Evolutionary conservation across 37 sponge, comb jelly and placozoan species (phyloP).

Genomic region (Theonella swinhoei): DNA sequence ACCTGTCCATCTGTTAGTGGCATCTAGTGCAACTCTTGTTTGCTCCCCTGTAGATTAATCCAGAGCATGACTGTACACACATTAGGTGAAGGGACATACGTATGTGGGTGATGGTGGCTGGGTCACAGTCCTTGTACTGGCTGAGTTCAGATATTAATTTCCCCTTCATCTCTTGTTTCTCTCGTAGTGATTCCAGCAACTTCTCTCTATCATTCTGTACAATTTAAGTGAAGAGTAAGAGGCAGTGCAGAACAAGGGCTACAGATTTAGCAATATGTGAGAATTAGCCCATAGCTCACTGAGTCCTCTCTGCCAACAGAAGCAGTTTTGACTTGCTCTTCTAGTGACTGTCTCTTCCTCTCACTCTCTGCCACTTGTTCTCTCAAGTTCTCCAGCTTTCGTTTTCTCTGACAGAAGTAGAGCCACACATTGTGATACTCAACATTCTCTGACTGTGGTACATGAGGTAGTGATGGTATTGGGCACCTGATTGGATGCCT

Average conservation of each 20-base stretch:
- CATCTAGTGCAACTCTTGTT: constrained; percentile 64
- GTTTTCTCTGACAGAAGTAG: constrained; percentile 31
- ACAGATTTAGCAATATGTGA: background rate
- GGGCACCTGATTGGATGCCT: constrained; percentile 76
- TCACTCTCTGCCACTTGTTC: constrained; percentile 28
- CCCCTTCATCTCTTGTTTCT: constrained; percentile 29
- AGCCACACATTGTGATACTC: background rate
- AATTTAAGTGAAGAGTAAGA: background rate
- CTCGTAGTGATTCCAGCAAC: constrained; percentile 66
- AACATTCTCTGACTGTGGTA: background rate
- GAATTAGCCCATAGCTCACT: constrained; percentile 12
- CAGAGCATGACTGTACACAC: background rate
- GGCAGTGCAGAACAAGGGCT: background rate
- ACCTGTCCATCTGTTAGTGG: constrained; percentile 98
- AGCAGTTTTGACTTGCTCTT: constrained; percentile 40
- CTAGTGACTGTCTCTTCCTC: constrained; percentile 24
- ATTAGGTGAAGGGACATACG: constrained; percentile 20
- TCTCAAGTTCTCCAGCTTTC: constrained; percentile 35
- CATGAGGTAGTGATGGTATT: too few species aligned
- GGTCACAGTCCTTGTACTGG: constrained; percentile 86
- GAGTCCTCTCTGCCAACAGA: constrained; percentile 57
- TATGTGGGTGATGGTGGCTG: constrained; percentile 62
- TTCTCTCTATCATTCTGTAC: constrained; percentile 51
- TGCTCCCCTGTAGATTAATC: constrained; percentile 41
- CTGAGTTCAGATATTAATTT: constrained; percentile 66